A percentile compares a stretch with the other conserved stretches of the same genome.
Evolutionary conservation across 2,797 vertebrate species (phyloP).

Genomic region (Percopsis omiscomaycus): DNA sequence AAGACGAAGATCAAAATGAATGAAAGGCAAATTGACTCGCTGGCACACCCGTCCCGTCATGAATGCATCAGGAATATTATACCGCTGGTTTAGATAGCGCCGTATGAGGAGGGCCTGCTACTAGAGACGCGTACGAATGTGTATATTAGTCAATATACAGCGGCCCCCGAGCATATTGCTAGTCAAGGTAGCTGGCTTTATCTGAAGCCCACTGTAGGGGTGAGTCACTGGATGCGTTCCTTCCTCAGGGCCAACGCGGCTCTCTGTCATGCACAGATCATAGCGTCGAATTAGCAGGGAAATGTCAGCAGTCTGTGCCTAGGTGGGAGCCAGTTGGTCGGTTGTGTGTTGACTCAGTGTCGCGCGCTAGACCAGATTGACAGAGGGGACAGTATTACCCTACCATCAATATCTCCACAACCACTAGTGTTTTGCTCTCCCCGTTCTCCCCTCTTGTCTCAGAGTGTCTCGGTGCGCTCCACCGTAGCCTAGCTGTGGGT

Average conservation of each 20-base stretch:
- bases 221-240: slow-evolving; percentile 27
- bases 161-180: background rate
- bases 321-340: background rate
- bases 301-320: slow-evolving; percentile 26
- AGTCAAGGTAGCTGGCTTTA: background rate
- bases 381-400: slow-evolving; percentile 14
- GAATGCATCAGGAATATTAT: background rate
- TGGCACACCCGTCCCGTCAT: background rate
- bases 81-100: too few relatives aligned
- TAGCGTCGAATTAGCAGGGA: slow-evolving; percentile 28
- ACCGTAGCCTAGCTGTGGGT: slow-evolving; percentile 30
- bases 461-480: slow-evolving; percentile 15
- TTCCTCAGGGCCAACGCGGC: background rate
- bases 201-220: background rate
- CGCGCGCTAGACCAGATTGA: background rate
- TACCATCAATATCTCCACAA: slow-evolving; percentile 1
- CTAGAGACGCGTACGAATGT: too few relatives aligned
- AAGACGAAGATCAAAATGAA: slow-evolving; percentile 34
- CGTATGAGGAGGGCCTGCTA: too few relatives aligned
- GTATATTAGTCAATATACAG: too few relatives aligned
- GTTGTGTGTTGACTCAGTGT: slow-evolving; percentile 1
- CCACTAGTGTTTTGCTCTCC: too few relatives aligned
- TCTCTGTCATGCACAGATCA: slow-evolving; percentile 12
- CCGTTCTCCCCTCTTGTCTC: background rate
- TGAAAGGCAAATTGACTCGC: slow-evolving; percentile 1